These are phyloP conservation scores for Megamerina dolium DNA, from an alignment of 2,888 invertebrate genomes.

Conservation along the genomic window DNA sequence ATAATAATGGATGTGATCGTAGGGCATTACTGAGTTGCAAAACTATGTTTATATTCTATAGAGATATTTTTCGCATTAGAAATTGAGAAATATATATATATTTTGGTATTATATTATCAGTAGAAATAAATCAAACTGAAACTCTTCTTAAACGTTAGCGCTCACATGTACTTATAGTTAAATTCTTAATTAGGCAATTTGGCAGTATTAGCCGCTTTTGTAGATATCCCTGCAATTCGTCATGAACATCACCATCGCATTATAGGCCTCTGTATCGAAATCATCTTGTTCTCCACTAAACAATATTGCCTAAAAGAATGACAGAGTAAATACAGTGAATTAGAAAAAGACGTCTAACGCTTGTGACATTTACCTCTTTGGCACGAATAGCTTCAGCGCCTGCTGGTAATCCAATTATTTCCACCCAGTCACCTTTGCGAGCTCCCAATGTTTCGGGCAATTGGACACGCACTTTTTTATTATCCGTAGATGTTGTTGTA, in stretches of 20 bases:
- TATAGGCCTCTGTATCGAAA: slow-evolving; percentile 43
- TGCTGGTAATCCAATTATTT: slow-evolving; percentile 39
- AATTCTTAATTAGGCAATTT: no score
- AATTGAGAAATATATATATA: not conserved
- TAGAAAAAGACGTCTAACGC: no score
- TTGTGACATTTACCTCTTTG: slow-evolving; percentile 39
- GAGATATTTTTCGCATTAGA: not conserved
- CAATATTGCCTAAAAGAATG: slow-evolving; percentile 36
- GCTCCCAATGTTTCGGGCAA: slow-evolving; percentile 31
- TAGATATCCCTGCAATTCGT: slow-evolving; percentile 32
- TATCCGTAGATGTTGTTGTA: slow-evolving; percentile 35
- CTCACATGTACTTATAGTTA: no score
- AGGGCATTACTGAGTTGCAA: no score
- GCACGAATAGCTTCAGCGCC: slow-evolving; percentile 34
- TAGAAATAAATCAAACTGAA: no score
- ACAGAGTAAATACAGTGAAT: no score
- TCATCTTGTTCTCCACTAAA: slow-evolving; percentile 41
- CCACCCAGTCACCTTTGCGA: slow-evolving; percentile 40
- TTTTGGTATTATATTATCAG: no score
- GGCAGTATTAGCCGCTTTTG: slow-evolving; percentile 22
- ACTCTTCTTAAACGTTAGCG: no score
- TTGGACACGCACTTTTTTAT: slow-evolving; percentile 34
- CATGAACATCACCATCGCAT: slow-evolving; percentile 42
- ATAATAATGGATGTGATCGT: not conserved
- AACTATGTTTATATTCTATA: not conserved